Conservation (phyloP, 2,888 invertebrate genomes). For the Ennomos erosarius region DNA sequence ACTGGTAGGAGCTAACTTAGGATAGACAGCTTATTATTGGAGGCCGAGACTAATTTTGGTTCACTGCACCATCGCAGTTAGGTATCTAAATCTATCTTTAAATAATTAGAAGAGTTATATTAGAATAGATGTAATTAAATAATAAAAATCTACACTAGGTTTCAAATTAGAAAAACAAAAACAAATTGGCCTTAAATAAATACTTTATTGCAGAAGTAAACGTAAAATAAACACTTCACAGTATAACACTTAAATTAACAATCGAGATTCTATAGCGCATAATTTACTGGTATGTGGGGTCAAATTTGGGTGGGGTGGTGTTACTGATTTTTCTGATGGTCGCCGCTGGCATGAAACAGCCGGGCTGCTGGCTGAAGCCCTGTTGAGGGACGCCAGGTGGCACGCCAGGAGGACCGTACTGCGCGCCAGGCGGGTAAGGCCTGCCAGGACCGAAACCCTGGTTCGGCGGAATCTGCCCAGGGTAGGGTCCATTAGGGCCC, state of each 20-base stretch:
- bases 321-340: slow-evolving; percentile 60
- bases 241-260: slow-evolving; percentile 17
- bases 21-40: too few relatives aligned
- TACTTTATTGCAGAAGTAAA: slow-evolving; percentile 2
- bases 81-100: too few relatives aligned
- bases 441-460: slow-evolving; percentile 35
- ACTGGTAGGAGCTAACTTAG: too few relatives aligned
- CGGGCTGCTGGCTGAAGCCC: slow-evolving; percentile 43
- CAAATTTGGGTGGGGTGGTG: slow-evolving; percentile 53
- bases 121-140: too few relatives aligned
- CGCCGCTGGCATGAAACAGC: slow-evolving; percentile 65
- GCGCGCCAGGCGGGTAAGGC: slow-evolving; percentile 22
- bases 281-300: slow-evolving; percentile 23
- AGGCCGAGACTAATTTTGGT: too few relatives aligned
- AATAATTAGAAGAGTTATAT: too few relatives aligned
- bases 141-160: too few relatives aligned
- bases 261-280: slow-evolving; percentile 22
- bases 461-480: slow-evolving; percentile 38
- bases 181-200: background rate
- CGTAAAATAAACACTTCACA: background rate
- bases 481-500: slow-evolving; percentile 28
- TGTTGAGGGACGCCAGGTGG: slow-evolving; percentile 43
- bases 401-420: slow-evolving; percentile 48
- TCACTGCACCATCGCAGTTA: too few relatives aligned
- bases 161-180: background rate